Conservation (phyloP, 2,113 vertebrate species). For the Diadophis punctatus region DNA sequence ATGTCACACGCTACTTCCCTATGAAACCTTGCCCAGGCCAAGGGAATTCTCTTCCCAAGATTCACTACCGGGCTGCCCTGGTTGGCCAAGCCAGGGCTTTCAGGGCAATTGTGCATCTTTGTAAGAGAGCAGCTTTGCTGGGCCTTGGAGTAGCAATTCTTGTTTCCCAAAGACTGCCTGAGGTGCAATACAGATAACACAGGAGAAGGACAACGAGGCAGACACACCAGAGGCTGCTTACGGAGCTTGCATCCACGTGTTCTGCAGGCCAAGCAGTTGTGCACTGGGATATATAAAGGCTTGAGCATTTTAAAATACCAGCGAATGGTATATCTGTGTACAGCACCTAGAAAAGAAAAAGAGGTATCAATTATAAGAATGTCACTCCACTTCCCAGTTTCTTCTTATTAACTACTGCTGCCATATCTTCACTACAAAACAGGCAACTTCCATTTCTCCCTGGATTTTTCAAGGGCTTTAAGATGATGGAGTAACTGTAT, state of each 20-base stretch:
- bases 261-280: conserved; percentile 11
- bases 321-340: not conserved
- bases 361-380: not conserved
- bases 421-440: not conserved
- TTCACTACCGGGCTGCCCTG: not conserved
- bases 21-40: not conserved
- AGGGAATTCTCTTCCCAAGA: conserved; percentile 15
- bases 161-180: not conserved
- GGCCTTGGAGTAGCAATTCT: not conserved
- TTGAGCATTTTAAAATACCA: not conserved
- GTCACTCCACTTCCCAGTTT: not conserved
- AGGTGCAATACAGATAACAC: not conserved
- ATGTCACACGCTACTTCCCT: not conserved
- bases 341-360: not conserved
- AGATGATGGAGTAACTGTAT: not conserved
- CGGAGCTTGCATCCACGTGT: not conserved
- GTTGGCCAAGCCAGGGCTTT: not conserved
- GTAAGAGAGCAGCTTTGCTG: not conserved
- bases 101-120: not conserved
- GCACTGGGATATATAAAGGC: conserved; percentile 8
- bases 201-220: not conserved
- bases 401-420: not conserved
- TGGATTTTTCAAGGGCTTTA: not conserved
- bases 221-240: not conserved
- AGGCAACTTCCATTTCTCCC: not conserved